Evolutionary conservation across 2,113 vertebrate species (phyloP).

Genomic region (Diphyllodes magnificus): DNA sequence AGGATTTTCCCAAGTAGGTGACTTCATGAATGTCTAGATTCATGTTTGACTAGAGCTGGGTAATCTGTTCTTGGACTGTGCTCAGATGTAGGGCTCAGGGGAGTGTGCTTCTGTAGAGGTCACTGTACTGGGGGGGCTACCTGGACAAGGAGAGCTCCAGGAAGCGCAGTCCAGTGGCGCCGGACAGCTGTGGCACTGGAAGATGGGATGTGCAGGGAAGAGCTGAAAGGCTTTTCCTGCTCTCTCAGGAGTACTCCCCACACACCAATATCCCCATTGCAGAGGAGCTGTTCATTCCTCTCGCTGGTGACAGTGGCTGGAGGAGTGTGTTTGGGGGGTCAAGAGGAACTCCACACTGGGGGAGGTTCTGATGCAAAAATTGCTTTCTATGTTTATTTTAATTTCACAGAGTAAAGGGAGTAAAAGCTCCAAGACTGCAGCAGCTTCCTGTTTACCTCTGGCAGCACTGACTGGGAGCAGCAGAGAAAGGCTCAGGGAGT

Average conservation of each 20-base stretch:
- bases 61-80: too few species aligned
- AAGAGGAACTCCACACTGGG: background rate
- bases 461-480: background rate
- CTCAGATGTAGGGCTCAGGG: fast-evolving
- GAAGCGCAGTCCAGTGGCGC: fast-evolving
- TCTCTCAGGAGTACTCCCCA: background rate
- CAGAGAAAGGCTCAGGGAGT: background rate
- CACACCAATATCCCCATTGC: fast-evolving
- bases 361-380: background rate
- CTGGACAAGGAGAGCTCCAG: background rate
- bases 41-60: background rate
- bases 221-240: background rate
- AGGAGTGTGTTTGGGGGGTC: background rate
- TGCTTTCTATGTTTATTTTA: slow-evolving; percentile 13
- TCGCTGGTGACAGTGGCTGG: fast-evolving
- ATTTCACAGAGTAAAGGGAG: background rate
- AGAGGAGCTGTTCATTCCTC: background rate
- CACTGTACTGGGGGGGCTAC: fast-evolving
- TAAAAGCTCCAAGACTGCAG: background rate
- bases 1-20: background rate
- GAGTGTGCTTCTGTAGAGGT: background rate
- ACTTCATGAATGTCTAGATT: background rate
- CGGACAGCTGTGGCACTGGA: background rate
- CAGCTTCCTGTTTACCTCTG: background rate
- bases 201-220: fast-evolving